Evolutionary conservation across 2,113 vertebrate species (phyloP).

Genomic region (Myodes glareolus): DNA sequence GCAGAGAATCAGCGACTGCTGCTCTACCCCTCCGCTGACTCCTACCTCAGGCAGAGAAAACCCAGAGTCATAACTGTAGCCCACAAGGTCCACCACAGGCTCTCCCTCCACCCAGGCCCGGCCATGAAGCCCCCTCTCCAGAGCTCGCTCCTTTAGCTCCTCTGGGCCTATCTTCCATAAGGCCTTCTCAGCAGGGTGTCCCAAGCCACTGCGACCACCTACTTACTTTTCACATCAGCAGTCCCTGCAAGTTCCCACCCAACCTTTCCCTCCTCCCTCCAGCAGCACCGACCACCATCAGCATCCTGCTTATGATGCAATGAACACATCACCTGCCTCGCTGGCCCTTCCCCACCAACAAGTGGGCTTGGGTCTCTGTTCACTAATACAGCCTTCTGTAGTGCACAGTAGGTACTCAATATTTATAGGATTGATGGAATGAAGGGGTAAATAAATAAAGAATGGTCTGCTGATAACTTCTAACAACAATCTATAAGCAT

Average conservation of each 20-base stretch:
- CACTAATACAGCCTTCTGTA: not conserved
- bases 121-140: not conserved
- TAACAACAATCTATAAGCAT: too few relatives aligned
- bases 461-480: too few relatives aligned
- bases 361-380: not conserved
- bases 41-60: not conserved
- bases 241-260: not conserved
- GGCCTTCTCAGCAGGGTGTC: not conserved
- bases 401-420: not conserved
- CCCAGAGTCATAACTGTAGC: not conserved
- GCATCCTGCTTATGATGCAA: not conserved
- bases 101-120: not conserved
- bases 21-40: rapidly evolving
- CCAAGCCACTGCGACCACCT: too few relatives aligned
- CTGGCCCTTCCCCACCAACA: not conserved
- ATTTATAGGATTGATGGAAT: not conserved
- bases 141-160: not conserved
- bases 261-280: not conserved
- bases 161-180: not conserved
- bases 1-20: not conserved
- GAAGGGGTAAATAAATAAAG: not conserved
- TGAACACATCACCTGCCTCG: not conserved
- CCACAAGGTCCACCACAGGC: rapidly evolving
- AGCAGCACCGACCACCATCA: rapidly evolving
- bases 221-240: not conserved